Conservation (phyloP, 2,888 invertebrate genomes). For the Phengaris alcon region DNA sequence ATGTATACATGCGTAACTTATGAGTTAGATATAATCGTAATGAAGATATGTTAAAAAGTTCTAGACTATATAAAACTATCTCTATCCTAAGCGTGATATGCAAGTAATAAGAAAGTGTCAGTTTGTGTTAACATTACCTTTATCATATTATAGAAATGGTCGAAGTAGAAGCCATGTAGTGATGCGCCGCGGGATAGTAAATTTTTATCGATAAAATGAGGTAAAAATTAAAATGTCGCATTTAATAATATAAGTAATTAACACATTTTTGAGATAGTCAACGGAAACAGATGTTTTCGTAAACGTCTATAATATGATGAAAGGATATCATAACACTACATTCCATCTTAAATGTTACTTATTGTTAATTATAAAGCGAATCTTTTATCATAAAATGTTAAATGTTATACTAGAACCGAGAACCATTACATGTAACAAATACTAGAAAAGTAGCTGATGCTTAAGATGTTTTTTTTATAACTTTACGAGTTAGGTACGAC, state of each 20-base stretch:
- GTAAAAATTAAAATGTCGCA: slow-evolving; percentile 2
- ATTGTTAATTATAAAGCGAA: slow-evolving; percentile 64
- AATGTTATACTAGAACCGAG: slow-evolving; percentile 46
- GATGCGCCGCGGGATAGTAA: background rate
- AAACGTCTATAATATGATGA: slow-evolving; percentile 35
- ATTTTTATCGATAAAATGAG: slow-evolving; percentile 3
- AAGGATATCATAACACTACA: slow-evolving; percentile 62
- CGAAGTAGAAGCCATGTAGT: slow-evolving; percentile 14
- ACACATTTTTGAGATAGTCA: background rate
- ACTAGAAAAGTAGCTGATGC: background rate
- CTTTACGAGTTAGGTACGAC: background rate
- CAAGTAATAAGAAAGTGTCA: slow-evolving; percentile 56
- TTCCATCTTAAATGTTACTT: slow-evolving; percentile 52
- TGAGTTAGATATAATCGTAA: slow-evolving; percentile 31
- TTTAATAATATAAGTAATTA: background rate
- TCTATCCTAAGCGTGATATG: slow-evolving; percentile 69
- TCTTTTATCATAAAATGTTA: slow-evolving; percentile 48
- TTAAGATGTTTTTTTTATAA: background rate
- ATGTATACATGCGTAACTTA: slow-evolving; percentile 28
- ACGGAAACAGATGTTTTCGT: slow-evolving; percentile 21
- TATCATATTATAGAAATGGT: slow-evolving; percentile 33
- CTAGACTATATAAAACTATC: slow-evolving; percentile 64
- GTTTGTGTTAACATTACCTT: slow-evolving; percentile 58
- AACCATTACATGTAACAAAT: slow-evolving; percentile 43
- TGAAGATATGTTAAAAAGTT: slow-evolving; percentile 54